These are phyloP conservation scores for Euleptes europaea DNA, from an alignment of 2,113 vertebrate species.

Conservation along the genomic window DNA sequence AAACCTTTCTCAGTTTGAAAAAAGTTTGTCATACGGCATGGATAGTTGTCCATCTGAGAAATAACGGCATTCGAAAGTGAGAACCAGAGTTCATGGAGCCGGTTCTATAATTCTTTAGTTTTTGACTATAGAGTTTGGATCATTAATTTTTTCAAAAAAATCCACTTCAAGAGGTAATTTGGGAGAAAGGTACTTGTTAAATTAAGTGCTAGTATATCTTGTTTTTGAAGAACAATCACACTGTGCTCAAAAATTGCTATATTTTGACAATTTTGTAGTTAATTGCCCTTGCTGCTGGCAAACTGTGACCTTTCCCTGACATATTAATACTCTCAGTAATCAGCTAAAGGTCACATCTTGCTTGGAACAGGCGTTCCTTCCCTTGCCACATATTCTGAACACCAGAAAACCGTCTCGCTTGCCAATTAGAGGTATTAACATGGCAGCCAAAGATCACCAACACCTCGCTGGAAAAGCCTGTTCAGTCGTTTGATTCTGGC, in stretches of 20 bases:
- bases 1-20: too few relatives aligned
- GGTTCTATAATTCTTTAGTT: background rate
- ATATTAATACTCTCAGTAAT: conserved; percentile 20
- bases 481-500: background rate
- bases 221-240: conserved; percentile 17
- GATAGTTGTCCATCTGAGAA: background rate
- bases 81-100: background rate
- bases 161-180: background rate
- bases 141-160: background rate
- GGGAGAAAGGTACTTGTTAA: conserved; percentile 7
- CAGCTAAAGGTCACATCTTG: conserved; percentile 22
- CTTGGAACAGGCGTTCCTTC: background rate
- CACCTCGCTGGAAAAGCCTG: background rate
- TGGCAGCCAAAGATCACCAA: conserved; percentile 24
- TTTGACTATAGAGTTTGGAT: background rate
- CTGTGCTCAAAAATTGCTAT: conserved; percentile 3
- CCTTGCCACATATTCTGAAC: background rate
- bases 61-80: background rate
- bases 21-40: background rate
- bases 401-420: conserved; percentile 15
- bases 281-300: conserved; percentile 23
- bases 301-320: conserved; percentile 24
- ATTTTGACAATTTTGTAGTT: conserved; percentile 33
- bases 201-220: background rate
- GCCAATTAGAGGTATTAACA: conserved; percentile 28